A percentile compares a stretch with the other conserved stretches of the same genome.
Conservation (phyloP, 2,888 invertebrate species). For the Acrocyrtus sp. region DNA sequence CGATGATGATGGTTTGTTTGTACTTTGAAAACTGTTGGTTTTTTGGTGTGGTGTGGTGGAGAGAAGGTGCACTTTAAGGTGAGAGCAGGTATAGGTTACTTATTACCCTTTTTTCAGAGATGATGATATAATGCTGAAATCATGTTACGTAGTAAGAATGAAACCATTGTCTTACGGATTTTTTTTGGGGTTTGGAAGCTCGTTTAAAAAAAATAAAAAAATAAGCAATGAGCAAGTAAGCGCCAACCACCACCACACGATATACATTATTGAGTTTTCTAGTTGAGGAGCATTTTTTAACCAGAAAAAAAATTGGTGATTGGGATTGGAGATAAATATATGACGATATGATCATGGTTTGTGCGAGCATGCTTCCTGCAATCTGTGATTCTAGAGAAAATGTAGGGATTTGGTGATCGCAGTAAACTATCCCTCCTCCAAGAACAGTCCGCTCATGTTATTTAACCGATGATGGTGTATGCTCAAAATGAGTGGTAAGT, state of each 20-base stretch:
- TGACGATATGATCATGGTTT: slow-evolving; percentile 15
- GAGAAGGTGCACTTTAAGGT: slow-evolving; percentile 8
- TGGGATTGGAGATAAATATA: neutral
- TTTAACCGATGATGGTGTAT: slow-evolving; percentile 3
- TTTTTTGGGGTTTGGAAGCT: neutral
- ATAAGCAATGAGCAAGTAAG: too few relatives aligned
- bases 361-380: neutral
- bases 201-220: slow-evolving; percentile 1
- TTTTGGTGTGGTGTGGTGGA: slow-evolving; percentile 25
- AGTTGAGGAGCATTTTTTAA: slow-evolving; percentile 1
- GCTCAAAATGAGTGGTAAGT: too few relatives aligned
- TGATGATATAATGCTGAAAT: slow-evolving; percentile 27
- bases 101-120: neutral
- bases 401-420: neutral
- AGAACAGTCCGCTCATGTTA: neutral
- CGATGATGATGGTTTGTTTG: slow-evolving; percentile 49
- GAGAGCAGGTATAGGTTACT: neutral
- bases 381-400: neutral
- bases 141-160: slow-evolving; percentile 29
- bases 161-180: slow-evolving; percentile 26
- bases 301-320: slow-evolving; percentile 10
- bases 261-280: slow-evolving; percentile 4
- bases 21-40: slow-evolving; percentile 19
- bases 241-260: neutral
- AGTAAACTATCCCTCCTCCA: too few relatives aligned